A percentile compares a stretch with the other conserved stretches of the same genome.
Conservation (phyloP, 2,113 vertebrate genomes). For the Drymodes brunneopygia region DNA sequence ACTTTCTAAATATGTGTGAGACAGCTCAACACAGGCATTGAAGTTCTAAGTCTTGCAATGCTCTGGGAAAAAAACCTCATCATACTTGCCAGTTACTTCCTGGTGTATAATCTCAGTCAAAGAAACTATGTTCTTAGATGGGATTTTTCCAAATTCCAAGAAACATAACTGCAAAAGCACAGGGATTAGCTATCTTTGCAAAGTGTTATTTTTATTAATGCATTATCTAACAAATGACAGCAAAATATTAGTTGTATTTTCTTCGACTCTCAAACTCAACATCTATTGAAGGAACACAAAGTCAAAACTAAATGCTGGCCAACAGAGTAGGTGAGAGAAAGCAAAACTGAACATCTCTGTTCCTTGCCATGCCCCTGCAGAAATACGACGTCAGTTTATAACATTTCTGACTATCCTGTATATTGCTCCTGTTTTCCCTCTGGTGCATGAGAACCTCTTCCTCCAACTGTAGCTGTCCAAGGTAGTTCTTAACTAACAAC, state of each 20-base stretch:
- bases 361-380: not conserved
- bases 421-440: not conserved
- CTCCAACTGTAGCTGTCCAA: not conserved
- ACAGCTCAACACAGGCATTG: not conserved
- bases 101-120: not conserved
- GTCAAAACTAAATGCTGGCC: not conserved
- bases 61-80: not conserved
- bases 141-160: not conserved
- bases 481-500: not conserved
- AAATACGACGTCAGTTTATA: not conserved
- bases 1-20: not conserved
- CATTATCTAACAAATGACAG: not conserved
- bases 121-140: not conserved
- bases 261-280: not conserved
- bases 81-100: not conserved
- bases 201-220: not conserved
- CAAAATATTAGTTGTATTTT: not conserved
- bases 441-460: not conserved
- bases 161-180: not conserved
- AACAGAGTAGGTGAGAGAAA: not conserved
- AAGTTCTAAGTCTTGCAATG: not conserved
- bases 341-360: not conserved
- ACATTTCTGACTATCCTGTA: not conserved
- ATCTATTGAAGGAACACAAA: not conserved
- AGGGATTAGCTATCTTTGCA: not conserved